Percentiles rank a stretch among this genome's conserved stretches.
phyloP scores from a whole-genome alignment of 2,113 vertebrate species.

The Setophaga coronata region DNA sequence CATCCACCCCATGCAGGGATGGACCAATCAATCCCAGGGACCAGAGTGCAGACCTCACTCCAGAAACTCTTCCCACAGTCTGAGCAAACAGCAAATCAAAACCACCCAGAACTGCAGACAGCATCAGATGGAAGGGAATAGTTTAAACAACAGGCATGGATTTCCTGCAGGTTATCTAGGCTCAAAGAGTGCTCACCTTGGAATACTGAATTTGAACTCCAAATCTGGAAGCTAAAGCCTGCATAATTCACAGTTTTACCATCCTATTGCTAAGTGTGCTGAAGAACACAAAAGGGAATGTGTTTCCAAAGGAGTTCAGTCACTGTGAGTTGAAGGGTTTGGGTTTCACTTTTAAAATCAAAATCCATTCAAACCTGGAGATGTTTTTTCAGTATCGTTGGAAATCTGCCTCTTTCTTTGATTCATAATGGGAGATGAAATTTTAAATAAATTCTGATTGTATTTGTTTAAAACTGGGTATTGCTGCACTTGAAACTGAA shows the following conservation, averaged over 20 bases:
- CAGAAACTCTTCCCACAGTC: background rate
- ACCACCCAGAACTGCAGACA: background rate
- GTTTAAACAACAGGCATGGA: background rate
- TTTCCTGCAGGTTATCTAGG: background rate
- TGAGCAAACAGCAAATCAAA: background rate
- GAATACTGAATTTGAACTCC: background rate
- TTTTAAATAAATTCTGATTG: background rate
- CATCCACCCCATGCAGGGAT: background rate
- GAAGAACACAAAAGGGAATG: background rate
- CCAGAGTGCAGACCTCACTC: background rate
- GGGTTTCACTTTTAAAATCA: background rate
- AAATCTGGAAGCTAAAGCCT: background rate
- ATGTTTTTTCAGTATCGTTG: background rate
- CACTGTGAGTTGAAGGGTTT: background rate
- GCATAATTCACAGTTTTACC: background rate
- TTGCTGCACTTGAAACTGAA: background rate
- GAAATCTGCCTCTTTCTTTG: background rate
- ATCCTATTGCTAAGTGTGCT: background rate
- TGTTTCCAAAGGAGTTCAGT: background rate
- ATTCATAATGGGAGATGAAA: background rate
- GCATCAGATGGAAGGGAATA: background rate
- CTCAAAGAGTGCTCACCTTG: background rate
- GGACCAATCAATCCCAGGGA: background rate
- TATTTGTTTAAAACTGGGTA: background rate
- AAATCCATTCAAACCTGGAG: background rate